Base-by-base conservation (phyloP, 2,888 invertebrate species). In the Andrena camellia region DNA sequence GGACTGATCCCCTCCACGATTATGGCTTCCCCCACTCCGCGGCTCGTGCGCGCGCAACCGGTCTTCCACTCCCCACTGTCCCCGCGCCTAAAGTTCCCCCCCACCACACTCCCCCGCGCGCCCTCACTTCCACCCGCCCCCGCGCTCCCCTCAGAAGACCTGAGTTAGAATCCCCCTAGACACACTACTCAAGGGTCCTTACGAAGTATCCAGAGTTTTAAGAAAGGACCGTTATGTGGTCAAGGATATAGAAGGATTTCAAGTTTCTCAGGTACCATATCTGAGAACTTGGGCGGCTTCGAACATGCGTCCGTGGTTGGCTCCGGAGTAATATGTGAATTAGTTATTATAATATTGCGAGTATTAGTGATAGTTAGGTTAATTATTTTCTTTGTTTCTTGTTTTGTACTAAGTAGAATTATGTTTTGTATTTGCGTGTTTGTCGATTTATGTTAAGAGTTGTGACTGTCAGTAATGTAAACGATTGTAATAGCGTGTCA, bases 201-300 rank as follows among this genome's bases (percentile, higher is more conserved):
- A 35, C 10, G 35, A 35, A 10, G 10, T 35, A 2, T 35, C 50
- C 6, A 50, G 2, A n/a, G 50, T 50, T 17, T 50, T 50, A n/a
- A 50, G 50, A n/a, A 50, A n/a, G n/a, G n/a, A 50, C n/a, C 6
- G 50, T 50, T 50, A n/a, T 8, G 6, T 50, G 0, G 2, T 50
- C 5, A 50, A 50, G 6, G 50, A n/a, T n/a, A 0, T n/a, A n/a
- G 50, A 50, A n/a, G 17, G 17, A n/a, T 50, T 50, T 50, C 6
- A 50, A n/a, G 50, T 50, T 17, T 50, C 50, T 6, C n/a, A 50
- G 50, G 2, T 50, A n/a, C n/a, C 50, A 6, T 50, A 50, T 50
- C 50, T n/a, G 17, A n/a, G n/a, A 50, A 50, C 50, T n/a, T 50
- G 50, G 50, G 50, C 50, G 50, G 50, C 50, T 50, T 50, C 50